These are phyloP conservation scores for Sus scrofa DNA, from an alignment of 2,113 vertebrate genomes.

Conservation along the genomic window DNA sequence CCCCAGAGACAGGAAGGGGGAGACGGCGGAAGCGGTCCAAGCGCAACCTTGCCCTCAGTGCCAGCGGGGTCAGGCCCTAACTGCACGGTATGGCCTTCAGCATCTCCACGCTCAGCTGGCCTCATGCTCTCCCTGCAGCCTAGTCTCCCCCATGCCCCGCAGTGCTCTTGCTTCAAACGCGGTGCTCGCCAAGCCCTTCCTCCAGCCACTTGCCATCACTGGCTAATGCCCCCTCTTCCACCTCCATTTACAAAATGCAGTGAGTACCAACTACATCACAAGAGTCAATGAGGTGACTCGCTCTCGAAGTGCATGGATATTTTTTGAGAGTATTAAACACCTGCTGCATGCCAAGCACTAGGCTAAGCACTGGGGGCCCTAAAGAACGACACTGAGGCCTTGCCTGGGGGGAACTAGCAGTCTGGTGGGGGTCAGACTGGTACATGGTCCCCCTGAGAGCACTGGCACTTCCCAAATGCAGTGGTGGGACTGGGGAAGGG, in stretches of 20 bases:
- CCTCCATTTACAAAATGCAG: background rate
- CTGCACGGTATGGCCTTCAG: rapidly evolving
- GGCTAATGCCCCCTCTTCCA: background rate
- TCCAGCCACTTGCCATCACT: background rate
- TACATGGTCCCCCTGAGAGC: background rate
- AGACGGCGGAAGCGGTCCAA: too few species aligned
- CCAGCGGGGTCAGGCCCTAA: background rate
- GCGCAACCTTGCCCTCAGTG: background rate
- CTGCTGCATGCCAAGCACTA: background rate
- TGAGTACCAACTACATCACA: background rate
- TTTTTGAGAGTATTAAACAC: background rate
- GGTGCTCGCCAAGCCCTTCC: background rate
- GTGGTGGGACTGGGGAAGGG: background rate
- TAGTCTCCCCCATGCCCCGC: background rate
- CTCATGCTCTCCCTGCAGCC: background rate
- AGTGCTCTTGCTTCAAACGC: background rate
- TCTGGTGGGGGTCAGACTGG: background rate
- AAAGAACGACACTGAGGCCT: too few species aligned
- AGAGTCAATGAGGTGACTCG: background rate
- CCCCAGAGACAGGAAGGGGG: background rate
- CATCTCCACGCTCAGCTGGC: too few species aligned
- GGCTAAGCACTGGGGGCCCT: background rate
- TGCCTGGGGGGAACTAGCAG: background rate
- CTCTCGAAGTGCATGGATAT: background rate
- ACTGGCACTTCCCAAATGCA: too few species aligned